A percentile compares a stretch with the other conserved stretches of the same genome.
These are phyloP conservation scores for Xiphophorus hellerii DNA, from an alignment of 2,113 vertebrate species.

Conservation along the genomic window DNA sequence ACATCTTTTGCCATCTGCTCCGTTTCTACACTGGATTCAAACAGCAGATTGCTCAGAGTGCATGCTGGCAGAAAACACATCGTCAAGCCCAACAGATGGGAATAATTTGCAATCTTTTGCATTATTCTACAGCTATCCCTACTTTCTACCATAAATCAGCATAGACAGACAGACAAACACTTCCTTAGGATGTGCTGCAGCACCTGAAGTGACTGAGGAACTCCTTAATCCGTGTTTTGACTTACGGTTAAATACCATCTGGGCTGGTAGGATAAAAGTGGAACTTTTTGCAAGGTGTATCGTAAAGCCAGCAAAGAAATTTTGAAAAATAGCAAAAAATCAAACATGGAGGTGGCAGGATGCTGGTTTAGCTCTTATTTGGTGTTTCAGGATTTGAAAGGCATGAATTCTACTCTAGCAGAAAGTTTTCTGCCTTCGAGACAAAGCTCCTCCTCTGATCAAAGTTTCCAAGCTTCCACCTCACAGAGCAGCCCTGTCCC, in stretches of 20 bases:
- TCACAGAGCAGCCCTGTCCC: too few relatives aligned
- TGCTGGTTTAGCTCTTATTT: too few relatives aligned
- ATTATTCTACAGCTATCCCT: not conserved
- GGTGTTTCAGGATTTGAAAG: too few relatives aligned
- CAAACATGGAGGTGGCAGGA: too few relatives aligned
- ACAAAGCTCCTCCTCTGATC: too few relatives aligned
- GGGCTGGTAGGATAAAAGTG: not conserved
- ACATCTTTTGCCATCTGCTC: not conserved
- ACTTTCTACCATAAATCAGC: not conserved
- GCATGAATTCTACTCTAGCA: too few relatives aligned
- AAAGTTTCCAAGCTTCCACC: too few relatives aligned
- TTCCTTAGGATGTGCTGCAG: not conserved
- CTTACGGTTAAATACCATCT: not conserved
- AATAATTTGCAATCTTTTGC: not conserved
- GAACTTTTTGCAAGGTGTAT: not conserved
- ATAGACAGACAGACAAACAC: not conserved
- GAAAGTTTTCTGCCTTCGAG: too few relatives aligned
- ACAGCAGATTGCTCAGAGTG: not conserved
- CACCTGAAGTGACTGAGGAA: not conserved
- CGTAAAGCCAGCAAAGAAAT: too few relatives aligned
- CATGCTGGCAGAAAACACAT: not conserved
- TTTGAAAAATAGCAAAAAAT: too few relatives aligned
- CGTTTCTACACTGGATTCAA: not conserved
- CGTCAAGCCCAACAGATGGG: not conserved
- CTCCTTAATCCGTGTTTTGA: not conserved